These are phyloP conservation scores for Galemys pyrenaicus DNA, from an alignment of 2,113 vertebrate genomes.

Conservation along the genomic window DNA sequence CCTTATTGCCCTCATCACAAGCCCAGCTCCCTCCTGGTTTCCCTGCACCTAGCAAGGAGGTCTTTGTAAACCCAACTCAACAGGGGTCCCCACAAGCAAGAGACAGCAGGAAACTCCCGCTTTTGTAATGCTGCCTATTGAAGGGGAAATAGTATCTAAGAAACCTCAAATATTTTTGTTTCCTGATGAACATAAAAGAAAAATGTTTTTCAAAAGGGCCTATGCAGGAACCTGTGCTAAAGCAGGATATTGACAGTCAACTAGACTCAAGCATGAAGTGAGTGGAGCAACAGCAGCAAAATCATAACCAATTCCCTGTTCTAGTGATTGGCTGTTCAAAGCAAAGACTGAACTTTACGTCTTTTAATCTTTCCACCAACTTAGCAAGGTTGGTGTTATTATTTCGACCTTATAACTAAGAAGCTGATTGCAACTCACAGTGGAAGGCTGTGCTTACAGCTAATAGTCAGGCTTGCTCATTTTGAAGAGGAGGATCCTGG, in stretches of 20 bases:
- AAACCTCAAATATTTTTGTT: neutral
- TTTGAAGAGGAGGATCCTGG: neutral
- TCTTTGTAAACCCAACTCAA: neutral
- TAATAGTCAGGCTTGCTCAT: neutral
- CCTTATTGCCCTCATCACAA: neutral
- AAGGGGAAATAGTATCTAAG: neutral
- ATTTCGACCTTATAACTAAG: neutral
- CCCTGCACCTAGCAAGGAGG: neutral
- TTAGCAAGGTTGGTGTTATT: neutral
- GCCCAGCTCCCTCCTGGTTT: neutral
- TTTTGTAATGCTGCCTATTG: neutral
- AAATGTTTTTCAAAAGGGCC: neutral
- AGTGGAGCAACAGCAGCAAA: neutral
- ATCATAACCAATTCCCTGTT: neutral
- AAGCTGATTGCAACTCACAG: neutral
- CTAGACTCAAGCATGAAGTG: neutral
- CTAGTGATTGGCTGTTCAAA: neutral
- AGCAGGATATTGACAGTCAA: neutral
- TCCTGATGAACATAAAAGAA: neutral
- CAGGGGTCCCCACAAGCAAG: neutral
- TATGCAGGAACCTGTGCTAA: neutral
- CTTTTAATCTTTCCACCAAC: neutral
- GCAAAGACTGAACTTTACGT: neutral
- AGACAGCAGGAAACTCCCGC: neutral
- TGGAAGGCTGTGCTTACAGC: neutral